Evolutionary conservation across 2,113 vertebrate genomes (phyloP).

Genomic region (Danionella cerebrum): DNA sequence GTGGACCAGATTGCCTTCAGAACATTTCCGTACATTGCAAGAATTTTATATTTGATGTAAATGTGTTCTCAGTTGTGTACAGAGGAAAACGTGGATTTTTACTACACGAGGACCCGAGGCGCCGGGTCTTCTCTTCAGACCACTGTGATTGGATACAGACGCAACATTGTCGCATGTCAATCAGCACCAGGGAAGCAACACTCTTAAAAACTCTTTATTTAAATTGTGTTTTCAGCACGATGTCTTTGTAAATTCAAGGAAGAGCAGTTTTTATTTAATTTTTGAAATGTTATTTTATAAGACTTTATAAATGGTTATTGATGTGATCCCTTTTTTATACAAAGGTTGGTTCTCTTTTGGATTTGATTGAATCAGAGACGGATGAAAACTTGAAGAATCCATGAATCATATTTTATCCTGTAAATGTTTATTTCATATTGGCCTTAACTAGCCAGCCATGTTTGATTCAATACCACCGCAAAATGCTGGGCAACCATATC

Average conservation of each 20-base stretch:
- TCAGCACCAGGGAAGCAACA: conserved; percentile 35
- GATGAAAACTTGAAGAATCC: conserved; percentile 3
- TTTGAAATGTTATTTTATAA: conserved; percentile 60
- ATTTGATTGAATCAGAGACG: conserved; percentile 17
- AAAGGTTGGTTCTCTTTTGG: conserved; percentile 34
- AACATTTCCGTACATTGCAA: conserved; percentile 6
- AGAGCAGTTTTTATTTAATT: conserved; percentile 60
- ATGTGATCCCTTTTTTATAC: conserved; percentile 43
- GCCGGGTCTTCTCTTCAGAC: conserved; percentile 47
- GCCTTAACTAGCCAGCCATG: conserved; percentile 29
- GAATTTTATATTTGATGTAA: conserved; percentile 37
- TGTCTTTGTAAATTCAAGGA: conserved; percentile 48
- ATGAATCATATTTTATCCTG: conserved; percentile 17
- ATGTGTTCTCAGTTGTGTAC: conserved; percentile 63
- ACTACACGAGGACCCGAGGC: conserved; percentile 40
- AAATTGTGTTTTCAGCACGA: conserved; percentile 37
- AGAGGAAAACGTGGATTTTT: conserved; percentile 47
- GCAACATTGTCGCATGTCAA: conserved; percentile 41
- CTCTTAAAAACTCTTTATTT: conserved; percentile 32
- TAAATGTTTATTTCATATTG: conserved; percentile 24
- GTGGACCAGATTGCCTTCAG: conserved; percentile 27
- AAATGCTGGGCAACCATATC: conserved; percentile 6
- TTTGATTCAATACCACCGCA: conserved; percentile 7
- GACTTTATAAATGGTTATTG: conserved; percentile 60
- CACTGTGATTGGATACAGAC: conserved; percentile 47